phyloP scores from a whole-genome alignment of 1,140 invertebrate genomes.

The Bradynema listronoti region DNA sequence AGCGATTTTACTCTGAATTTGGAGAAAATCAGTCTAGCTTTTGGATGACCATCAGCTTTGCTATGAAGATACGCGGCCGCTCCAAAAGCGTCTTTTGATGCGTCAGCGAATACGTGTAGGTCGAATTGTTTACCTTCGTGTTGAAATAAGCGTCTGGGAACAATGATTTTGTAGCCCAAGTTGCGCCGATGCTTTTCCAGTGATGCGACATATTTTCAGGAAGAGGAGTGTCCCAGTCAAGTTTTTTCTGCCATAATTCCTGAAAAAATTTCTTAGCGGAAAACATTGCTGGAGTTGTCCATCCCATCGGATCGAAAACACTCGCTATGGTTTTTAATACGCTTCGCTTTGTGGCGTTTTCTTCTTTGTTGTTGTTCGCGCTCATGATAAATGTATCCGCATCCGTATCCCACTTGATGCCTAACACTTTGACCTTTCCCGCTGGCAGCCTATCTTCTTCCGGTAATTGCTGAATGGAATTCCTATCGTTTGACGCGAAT shows the following conservation, averaged over 20 bases:
- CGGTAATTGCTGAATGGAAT: not conserved
- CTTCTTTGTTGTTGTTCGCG: not conserved
- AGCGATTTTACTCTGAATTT: not conserved
- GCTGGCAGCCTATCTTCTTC: not conserved
- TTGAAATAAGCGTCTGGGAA: not conserved
- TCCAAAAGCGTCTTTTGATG: not conserved
- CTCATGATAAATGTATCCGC: not conserved
- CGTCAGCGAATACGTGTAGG: not conserved
- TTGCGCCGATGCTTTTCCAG: not conserved
- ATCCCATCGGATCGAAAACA: slow-evolving; percentile 16
- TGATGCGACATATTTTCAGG: not conserved
- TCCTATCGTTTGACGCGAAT: not conserved
- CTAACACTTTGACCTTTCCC: not conserved
- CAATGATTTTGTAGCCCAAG: not conserved
- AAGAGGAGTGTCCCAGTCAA: slow-evolving; percentile 1
- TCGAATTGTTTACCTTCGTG: not conserved
- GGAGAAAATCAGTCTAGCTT: not conserved
- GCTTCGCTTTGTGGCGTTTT: not conserved
- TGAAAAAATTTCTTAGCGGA: slow-evolving; percentile 2
- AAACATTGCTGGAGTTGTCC: not conserved
- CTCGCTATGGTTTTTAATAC: slow-evolving; percentile 2
- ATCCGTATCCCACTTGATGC: slow-evolving; percentile 6
- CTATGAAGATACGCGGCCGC: not conserved
- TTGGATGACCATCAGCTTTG: no score
- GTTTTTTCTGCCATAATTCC: slow-evolving; percentile 1